Evolutionary conservation across 2,113 vertebrate genomes (phyloP).

Genomic region (Corvus moneduloides): DNA sequence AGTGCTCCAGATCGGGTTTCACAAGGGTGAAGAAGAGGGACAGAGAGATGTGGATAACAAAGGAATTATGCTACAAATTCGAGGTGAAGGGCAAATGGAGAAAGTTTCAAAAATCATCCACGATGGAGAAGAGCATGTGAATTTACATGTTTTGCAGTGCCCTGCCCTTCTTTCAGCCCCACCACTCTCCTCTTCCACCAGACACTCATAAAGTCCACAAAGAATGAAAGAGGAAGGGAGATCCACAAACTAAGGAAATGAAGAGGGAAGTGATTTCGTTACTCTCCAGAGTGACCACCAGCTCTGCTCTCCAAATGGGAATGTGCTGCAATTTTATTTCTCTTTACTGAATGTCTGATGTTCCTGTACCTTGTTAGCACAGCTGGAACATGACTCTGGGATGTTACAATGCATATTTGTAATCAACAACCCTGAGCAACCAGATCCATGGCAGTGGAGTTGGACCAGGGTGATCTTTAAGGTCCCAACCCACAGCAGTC

Average conservation of each 20-base stretch:
- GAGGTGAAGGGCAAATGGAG: not conserved
- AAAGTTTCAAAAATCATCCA: not conserved
- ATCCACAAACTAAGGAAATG: not conserved
- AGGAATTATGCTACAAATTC: not conserved
- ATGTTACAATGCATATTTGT: not conserved
- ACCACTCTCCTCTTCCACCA: not conserved
- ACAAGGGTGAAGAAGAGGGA: not conserved
- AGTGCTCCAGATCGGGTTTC: not conserved
- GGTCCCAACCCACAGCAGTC: not conserved
- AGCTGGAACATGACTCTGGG: not conserved
- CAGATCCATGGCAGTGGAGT: not conserved
- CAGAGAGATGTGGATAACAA: not conserved
- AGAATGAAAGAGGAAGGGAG: not conserved
- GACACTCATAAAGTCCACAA: not conserved
- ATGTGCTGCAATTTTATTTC: not conserved
- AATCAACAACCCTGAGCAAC: not conserved
- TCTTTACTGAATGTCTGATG: not conserved
- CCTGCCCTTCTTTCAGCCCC: not conserved
- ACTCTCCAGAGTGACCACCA: not conserved
- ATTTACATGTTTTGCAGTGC: not conserved
- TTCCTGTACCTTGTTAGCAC: not conserved
- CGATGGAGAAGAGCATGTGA: accelerated
- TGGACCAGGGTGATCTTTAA: not conserved
- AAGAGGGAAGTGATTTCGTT: not conserved
- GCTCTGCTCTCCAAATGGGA: not conserved